Base-by-base conservation (phyloP, 2,797 vertebrate genomes). In the Ptychobarbus kaznakovi region DNA sequence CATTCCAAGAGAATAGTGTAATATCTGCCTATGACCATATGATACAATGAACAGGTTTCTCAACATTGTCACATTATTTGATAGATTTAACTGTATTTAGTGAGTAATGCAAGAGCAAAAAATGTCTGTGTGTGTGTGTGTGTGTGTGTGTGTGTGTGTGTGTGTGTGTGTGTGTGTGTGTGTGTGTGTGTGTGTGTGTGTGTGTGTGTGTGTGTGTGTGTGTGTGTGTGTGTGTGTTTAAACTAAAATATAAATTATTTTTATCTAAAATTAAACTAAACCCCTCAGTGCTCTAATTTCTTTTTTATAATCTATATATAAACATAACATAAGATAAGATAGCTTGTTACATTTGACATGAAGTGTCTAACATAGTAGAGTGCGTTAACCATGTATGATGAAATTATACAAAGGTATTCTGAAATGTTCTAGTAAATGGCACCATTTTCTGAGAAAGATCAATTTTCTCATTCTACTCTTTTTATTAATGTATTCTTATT, bases 111-210 rank as follows among this genome's bases (percentile, higher is more conserved):
- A 61, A n/a, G 16, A 49, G 1, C 3, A 42, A 42, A 42, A 42
- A 10, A 42, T 9, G 7, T 42, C 1, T 42, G 0, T 12, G 44
- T 46, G 3, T 46, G 0, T 13, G 12, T 46, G 3, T 49, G 1
- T 46, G 13, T 46, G 12, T 46, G 44, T 46, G 3, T 46, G 44
- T 13, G 1, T 49, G 0, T 49, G 0, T 49, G 0, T 49, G 0
- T 44, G 0, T 51, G 7, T 40, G 0, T 40, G 1, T 40, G 7
- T 40, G 7, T 40, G 7, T 40, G 1, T 40, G 1, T 40, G 1
- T 40, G 0, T 40, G 1, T 40, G 1, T 40, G 1, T 38, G 6
- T 38, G 8, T 40, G 6, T 38, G 0, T 38, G 1, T 44, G 42
- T 44, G 2, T 44, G 1, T 44, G 10, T 44, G 42, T 46, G 0